These are phyloP conservation scores for Propsilocerus akamusi DNA, from an alignment of 1,140 invertebrate genomes.

Conservation along the genomic window DNA sequence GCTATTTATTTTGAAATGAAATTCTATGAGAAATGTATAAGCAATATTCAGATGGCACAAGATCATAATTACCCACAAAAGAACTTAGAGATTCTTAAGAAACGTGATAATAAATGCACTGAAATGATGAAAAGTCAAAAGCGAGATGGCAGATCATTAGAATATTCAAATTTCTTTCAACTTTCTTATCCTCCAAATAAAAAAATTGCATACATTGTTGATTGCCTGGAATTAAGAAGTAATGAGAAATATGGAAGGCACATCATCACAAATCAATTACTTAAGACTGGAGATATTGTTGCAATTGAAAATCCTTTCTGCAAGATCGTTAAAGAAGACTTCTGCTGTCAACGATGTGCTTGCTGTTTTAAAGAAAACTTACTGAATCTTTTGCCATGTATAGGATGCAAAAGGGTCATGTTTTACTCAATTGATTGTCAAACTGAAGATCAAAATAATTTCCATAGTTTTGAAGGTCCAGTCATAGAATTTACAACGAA, in stretches of 20 bases:
- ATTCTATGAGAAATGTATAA: constrained; percentile 20
- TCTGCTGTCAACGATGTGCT: not conserved
- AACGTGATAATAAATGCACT: not conserved
- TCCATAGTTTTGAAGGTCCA: not conserved
- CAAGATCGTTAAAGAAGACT: not conserved
- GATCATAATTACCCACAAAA: constrained; percentile 14
- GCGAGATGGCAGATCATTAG: not conserved
- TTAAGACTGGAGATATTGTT: not conserved
- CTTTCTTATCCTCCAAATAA: not conserved
- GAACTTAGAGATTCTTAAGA: constrained; percentile 9
- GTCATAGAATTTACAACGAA: not conserved
- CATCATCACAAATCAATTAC: not conserved
- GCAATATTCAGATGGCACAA: constrained; percentile 20
- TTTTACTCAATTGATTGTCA: not conserved
- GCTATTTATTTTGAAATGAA: constrained; percentile 21
- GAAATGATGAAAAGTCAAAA: not conserved
- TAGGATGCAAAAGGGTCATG: not conserved
- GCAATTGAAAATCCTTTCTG: not conserved
- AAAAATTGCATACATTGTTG: not conserved
- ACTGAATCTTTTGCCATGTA: not conserved
- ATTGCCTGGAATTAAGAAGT: not conserved
- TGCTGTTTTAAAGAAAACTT: not conserved
- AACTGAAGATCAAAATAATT: not conserved
- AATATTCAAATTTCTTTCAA: not conserved
- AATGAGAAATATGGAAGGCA: constrained; percentile 5